A percentile compares a stretch with the other conserved stretches of the same genome.
These are phyloP conservation scores for Eupeodes luniger DNA, from an alignment of 2,888 invertebrate genomes.

Conservation along the genomic window DNA sequence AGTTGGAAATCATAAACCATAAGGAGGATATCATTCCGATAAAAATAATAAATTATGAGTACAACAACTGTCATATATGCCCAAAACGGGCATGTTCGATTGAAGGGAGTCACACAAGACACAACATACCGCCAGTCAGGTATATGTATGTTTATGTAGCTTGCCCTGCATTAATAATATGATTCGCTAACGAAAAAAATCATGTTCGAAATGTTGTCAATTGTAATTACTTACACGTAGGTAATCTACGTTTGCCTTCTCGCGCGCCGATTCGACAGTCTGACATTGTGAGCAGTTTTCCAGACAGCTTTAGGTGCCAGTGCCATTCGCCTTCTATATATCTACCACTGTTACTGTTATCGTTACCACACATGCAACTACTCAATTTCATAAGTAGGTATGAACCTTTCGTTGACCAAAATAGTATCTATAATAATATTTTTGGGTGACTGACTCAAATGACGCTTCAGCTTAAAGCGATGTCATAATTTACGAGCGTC, in stretches of 20 bases:
- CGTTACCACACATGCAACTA: not conserved
- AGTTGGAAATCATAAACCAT: conserved; percentile 1
- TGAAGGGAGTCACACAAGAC: conserved; percentile 48
- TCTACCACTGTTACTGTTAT: too few relatives aligned
- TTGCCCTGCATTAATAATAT: conserved; percentile 17
- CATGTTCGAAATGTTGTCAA: conserved; percentile 70
- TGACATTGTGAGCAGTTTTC: conserved; percentile 41
- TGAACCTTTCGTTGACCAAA: conserved; percentile 43
- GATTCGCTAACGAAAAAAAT: conserved; percentile 44
- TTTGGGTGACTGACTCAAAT: conserved; percentile 37
- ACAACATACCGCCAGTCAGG: not conserved
- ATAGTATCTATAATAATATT: conserved; percentile 37
- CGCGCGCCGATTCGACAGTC: conserved; percentile 16
- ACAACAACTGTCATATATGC: conserved; percentile 27
- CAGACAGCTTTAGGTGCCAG: conserved; percentile 24
- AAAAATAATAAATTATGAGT: conserved; percentile 43
- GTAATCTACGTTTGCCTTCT: conserved; percentile 52
- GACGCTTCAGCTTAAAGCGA: conserved; percentile 50
- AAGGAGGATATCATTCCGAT: not conserved
- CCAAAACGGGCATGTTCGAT: conserved; percentile 39
- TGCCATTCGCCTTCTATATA: not conserved
- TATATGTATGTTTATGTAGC: not conserved
- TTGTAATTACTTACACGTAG: conserved; percentile 73
- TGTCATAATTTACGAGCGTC: conserved; percentile 69
- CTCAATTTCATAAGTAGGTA: too few relatives aligned